Evolutionary conservation across 2,797 vertebrate genomes (phyloP).

Genomic region (Sandelia bainsii): DNA sequence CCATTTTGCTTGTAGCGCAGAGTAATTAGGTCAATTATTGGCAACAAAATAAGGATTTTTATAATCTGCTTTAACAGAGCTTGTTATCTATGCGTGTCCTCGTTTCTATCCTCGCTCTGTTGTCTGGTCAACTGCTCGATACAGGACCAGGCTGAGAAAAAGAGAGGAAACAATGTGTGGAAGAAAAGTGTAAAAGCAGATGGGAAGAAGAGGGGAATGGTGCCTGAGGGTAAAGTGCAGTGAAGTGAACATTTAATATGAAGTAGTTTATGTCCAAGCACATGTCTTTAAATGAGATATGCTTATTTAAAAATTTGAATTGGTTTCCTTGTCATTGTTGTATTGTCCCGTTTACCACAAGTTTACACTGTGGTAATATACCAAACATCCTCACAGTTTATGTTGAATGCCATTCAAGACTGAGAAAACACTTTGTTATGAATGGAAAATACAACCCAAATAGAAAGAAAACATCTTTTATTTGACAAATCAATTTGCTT

Average conservation of each 20-base stretch:
- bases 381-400: constrained; percentile 4
- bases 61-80: constrained; percentile 72
- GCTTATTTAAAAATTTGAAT: constrained; percentile 20
- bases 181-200: constrained; percentile 47
- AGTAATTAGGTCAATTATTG: constrained; percentile 72
- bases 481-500: constrained; percentile 69
- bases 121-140: constrained; percentile 57
- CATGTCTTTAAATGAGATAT: constrained; percentile 38
- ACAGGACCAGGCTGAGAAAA: constrained; percentile 10
- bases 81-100: constrained; percentile 71
- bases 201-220: constrained; percentile 31
- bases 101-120: constrained; percentile 63
- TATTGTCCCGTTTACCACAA: constrained; percentile 28
- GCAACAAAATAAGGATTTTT: constrained; percentile 57
- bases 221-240: constrained; percentile 48
- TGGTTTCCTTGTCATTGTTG: constrained; percentile 36
- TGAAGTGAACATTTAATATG: constrained; percentile 61
- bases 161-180: not conserved
- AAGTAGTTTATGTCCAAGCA: constrained; percentile 46
- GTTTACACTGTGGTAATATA: constrained; percentile 17
- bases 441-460: constrained; percentile 67
- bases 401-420: constrained; percentile 3
- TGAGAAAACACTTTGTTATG: constrained; percentile 19
- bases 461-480: constrained; percentile 74
- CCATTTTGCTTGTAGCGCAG: constrained; percentile 27